Base-by-base conservation (phyloP, 1,140 invertebrate species). In the Cotesia glomerata region DNA sequence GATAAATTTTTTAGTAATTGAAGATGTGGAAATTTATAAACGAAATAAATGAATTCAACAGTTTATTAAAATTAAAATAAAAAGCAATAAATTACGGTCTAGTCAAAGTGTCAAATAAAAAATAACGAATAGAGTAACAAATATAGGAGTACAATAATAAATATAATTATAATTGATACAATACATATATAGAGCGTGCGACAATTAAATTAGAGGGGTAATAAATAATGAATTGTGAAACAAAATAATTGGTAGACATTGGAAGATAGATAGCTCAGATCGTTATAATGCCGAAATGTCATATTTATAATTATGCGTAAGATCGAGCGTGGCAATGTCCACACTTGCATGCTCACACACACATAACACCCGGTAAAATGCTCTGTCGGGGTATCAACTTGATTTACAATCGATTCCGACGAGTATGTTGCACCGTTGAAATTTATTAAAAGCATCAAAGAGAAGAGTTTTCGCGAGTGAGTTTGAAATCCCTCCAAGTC, bases 361-460 rank as follows among this genome's bases (percentile, higher is more conserved):
- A 45, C 11, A 8, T 39, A 9, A 11, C 7, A 45, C 11, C 7
- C 11, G 11, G 39, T 45, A 9, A 5, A 45, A 45, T 45, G 36
- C 73, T 26, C 26, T 69, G 74, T 75, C 74, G 35, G 66, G 11
- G 26, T 52, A 34, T 52, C 71, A 39, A 66, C 58, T 72, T 75
- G 74, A 75, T 75, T 75, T 75, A 75, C 71, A 73, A 75, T 75
- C 74, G 74, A 75, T 75, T 75, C 45, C 63, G 52, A 73, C 56
- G 63, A 74, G 73, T 70, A 70, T 74, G 73, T 71, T 74, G 73
- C 69, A 74, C 73, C 69, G 69, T 74, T 74, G 66, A 73, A 75
- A 75, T 75, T 75, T 75, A 75, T 75, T 75, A 75, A 75, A 75
- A 75, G 74, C 74, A 74, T 74, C 73, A 74, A 74, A 74, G 73